Evolutionary conservation across 2,113 vertebrate genomes (phyloP).

Genomic region (Mustela lutreola): DNA sequence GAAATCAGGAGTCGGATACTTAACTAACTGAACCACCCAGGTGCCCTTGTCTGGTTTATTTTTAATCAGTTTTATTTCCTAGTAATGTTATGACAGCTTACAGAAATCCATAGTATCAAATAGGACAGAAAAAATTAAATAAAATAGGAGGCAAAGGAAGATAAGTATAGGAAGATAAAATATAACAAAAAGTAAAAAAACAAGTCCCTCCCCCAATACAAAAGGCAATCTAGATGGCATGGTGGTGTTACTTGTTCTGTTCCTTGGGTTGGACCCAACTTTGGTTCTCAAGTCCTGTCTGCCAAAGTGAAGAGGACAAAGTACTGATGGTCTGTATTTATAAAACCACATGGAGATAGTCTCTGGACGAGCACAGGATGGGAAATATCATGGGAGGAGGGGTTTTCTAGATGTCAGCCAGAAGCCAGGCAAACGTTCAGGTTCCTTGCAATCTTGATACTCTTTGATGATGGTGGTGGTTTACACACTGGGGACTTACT

Average conservation of each 20-base stretch:
- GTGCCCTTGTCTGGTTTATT: background rate
- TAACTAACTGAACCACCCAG: background rate
- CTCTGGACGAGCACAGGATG: background rate
- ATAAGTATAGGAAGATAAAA: background rate
- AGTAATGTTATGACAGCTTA: background rate
- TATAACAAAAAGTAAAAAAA: background rate
- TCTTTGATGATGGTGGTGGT: background rate
- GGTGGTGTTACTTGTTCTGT: background rate
- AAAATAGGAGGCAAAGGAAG: background rate
- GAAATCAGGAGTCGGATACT: background rate
- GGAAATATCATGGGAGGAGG: accelerated
- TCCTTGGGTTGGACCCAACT: background rate
- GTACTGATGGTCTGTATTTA: too few species aligned
- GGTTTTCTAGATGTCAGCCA: background rate
- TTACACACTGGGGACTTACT: background rate
- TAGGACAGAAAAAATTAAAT: background rate
- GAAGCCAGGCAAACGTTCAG: background rate
- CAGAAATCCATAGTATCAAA: background rate
- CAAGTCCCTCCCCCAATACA: background rate
- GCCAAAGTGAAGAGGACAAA: background rate
- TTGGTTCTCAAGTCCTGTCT: background rate
- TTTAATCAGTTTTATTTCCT: background rate
- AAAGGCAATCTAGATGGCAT: background rate
- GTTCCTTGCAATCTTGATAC: background rate
- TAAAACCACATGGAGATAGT: background rate